These are phyloP conservation scores for Nanorana parkeri DNA, from an alignment of 2,113 vertebrate species.

Conservation along the genomic window DNA sequence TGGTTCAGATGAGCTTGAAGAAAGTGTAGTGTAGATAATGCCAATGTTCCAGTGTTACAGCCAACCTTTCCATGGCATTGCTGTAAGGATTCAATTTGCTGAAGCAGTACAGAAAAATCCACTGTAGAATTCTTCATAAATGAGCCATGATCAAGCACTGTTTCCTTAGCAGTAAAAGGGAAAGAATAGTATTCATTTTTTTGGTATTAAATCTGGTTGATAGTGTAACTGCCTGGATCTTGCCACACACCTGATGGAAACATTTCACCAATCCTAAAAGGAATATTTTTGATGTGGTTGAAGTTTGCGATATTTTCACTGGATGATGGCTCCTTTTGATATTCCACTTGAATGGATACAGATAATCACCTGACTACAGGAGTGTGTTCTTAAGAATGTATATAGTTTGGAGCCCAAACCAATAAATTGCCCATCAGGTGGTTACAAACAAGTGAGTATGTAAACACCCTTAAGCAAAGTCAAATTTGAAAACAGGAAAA, in stretches of 20 bases:
- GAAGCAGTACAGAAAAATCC: not conserved
- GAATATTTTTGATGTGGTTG: not conserved
- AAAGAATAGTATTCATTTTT: not conserved
- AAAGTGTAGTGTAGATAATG: conserved; percentile 82
- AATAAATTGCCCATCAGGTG: not conserved
- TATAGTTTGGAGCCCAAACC: not conserved
- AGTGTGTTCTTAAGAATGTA: not conserved
- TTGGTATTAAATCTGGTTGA: not conserved
- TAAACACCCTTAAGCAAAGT: not conserved
- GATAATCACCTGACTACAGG: not conserved
- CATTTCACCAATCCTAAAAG: not conserved
- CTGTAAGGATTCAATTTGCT: conserved; percentile 8
- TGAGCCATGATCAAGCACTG: conserved; percentile 41
- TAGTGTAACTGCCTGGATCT: not conserved
- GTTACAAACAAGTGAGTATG: too few species aligned
- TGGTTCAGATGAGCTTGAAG: conserved; percentile 78
- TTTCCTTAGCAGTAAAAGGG: not conserved
- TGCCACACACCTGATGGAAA: not conserved
- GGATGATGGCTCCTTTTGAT: conserved; percentile 11
- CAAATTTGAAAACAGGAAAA: not conserved
- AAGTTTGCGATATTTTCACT: not conserved
- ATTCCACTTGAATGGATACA: conserved; percentile 2
- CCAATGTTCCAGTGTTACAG: not conserved
- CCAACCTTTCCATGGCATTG: not conserved
- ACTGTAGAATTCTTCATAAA: not conserved